Percentiles rank a stretch among this genome's conserved stretches.
Conservation (phyloP, 2,797 vertebrate genomes). For the Heteromormyrus szaboi region DNA sequence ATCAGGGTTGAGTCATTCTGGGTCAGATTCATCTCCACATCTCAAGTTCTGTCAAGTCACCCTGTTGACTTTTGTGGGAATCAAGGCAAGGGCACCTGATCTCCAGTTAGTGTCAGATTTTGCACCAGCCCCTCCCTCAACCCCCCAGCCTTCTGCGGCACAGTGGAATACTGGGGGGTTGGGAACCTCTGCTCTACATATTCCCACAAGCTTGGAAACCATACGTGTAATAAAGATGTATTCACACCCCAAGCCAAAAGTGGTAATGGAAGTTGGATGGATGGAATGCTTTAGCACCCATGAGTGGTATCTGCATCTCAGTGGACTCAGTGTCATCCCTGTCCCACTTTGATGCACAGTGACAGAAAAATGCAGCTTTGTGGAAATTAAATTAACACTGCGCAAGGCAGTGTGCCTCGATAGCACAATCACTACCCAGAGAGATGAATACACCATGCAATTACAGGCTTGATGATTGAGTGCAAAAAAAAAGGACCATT, state of each 20-base stretch:
- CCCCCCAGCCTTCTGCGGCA: neutral
- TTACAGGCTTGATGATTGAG: conserved; percentile 13
- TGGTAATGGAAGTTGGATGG: neutral
- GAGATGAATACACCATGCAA: conserved; percentile 17
- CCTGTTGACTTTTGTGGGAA: neutral
- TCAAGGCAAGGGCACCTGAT: neutral
- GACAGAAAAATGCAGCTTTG: neutral
- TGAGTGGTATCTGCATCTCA: neutral
- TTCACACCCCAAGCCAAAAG: neutral
- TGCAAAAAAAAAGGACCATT: neutral
- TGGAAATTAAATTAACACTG: conserved; percentile 3
- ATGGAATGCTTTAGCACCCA: neutral
- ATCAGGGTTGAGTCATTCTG: neutral
- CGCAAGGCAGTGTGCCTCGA: conserved; percentile 11
- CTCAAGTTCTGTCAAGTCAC: neutral
- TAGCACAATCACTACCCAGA: conserved; percentile 15
- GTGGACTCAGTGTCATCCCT: neutral
- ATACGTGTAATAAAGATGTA: neutral
- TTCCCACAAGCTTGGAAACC: neutral
- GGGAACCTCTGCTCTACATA: neutral
- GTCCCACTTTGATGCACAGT: neutral
- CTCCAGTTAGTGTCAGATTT: neutral
- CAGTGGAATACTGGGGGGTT: neutral
- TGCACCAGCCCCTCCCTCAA: neutral
- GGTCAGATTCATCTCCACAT: neutral